Evolutionary conservation across 1,140 invertebrate genomes (phyloP), one percentile per base, ranked within the genome.

Genomic region (Hyles euphorbiae): DNA sequence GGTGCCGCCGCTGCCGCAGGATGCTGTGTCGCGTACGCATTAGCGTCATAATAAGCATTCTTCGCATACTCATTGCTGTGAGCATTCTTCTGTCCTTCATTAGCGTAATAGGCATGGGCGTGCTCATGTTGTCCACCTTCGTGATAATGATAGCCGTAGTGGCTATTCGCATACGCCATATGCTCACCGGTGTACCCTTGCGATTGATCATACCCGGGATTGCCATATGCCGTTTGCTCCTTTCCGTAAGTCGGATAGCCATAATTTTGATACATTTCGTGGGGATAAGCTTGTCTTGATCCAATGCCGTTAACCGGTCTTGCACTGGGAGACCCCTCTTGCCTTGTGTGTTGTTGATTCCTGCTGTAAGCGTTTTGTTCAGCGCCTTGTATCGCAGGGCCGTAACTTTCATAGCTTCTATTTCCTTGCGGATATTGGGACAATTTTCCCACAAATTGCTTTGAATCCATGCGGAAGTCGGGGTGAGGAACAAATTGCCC

Each of bases 181-280:
- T 88, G 83, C 34, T 89, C 82, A 3, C 82, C 72, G 32, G 76
- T 65, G 64, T 89, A 89, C n/a, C 69, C 75, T 63, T 89, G 88
- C 0, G 80, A 50, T 59, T 90, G 89, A 22, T 87, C 81, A 58
- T 89, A 89, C 34, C 83, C 81, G 4, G 83, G 74, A 61, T 89
- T 84, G 6, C 86, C 85, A 57, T 90, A 89, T 3, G 72, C 77
- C 44, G 71, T 74, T 73, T 89, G 87, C 47, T 90, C 87, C 55
- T 90, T 90, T 0, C 78, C 72, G 44, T 90, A 87, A 11, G 81
- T 82, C 34, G 87, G 73, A 58, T 88, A 88, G 56, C 84, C 78
- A 63, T 91, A 91, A 47, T 87, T 81, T 64, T 91, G 91, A 71
- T 91, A 92, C 78, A 92, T 89, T 68, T 91, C 90, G 53, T 89